phyloP scores from a whole-genome alignment of 35 echinoderm and acorn worm species.

The Diadema setosum region DNA sequence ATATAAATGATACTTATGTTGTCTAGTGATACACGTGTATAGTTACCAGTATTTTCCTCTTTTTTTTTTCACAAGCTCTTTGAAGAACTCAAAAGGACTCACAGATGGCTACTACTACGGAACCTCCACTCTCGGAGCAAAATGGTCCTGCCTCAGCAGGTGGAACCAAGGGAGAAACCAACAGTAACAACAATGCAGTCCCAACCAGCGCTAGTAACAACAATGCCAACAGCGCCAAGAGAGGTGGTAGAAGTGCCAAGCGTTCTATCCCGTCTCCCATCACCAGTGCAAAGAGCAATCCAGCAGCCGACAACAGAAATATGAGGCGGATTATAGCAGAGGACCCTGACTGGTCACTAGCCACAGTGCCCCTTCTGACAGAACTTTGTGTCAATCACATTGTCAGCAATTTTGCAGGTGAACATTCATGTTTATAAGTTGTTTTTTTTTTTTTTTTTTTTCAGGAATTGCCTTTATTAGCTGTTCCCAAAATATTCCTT shows the following conservation, averaged over 20 bases:
- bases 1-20: no score
- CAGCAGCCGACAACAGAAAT: conserved; percentile 84
- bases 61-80: background rate
- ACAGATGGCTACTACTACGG: conserved; percentile 32
- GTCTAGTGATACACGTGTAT: no score
- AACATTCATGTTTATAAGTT: no score
- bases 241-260: conserved; percentile 35
- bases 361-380: conserved; percentile 90
- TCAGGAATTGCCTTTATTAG: no score
- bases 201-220: background rate
- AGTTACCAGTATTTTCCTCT: background rate
- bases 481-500: no score
- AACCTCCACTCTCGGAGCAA: conserved; percentile 62
- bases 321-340: conserved; percentile 97
- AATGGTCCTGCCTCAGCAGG: conserved; percentile 27
- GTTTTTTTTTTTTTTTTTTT: no score
- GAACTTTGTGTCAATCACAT: conserved; percentile 92
- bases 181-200: conserved; percentile 65
- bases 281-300: conserved; percentile 86
- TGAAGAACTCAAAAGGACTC: background rate
- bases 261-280: conserved; percentile 80
- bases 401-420: conserved; percentile 93
- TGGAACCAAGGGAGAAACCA: conserved; percentile 47
- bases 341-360: conserved; percentile 97
- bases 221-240: conserved; percentile 34